Evolutionary conservation across 2,797 vertebrate species (phyloP), one percentile per base, ranked within the genome.

Genomic region (Antrozous pallidus): DNA sequence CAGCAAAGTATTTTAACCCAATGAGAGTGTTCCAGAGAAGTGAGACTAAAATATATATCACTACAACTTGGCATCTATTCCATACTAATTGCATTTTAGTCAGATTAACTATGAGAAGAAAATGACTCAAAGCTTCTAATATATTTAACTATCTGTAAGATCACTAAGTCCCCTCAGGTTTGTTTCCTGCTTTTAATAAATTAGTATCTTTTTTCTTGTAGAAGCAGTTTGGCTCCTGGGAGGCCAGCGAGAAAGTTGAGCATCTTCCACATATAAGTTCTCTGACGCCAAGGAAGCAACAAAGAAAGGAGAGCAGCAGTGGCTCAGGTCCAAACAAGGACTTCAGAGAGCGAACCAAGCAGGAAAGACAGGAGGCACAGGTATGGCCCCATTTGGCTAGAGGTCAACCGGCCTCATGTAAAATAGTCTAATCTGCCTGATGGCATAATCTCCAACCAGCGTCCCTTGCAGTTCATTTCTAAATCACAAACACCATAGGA

Each of bases 1-100:
- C 73, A 86, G 75, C 63, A 94, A 94, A 11, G 49, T 85, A 94
- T 91, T 97, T 97, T 94, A 96, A 95, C 33, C 36, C 82, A 65
- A 40, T 92, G 24, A 78, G 77, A 83, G 54, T 1, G 14, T 92
- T 94, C 84, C 81, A 20, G 47, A 84, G 13, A 94, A 63, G 47
- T 71, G 42, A 75, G 47, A 82, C 31, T 11, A 20, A 77, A 92
- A 58, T 67, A 45, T 26, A 22, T 42, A 22, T 69, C 93, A n/a
- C 36, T 3, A n/a, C 42, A 67, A 9, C 58, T 38, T 94, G 54
- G 17, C 91, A 83, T 90, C 75, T 88, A 86, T 69, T 94, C 85
- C 40, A 94, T 65, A 88, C 40, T 92, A 97, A 97, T 47, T 54
- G 12, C 42, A 89, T 96, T 95, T 94, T 87, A 28, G 58, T 95